These are phyloP conservation scores for Adoxophyes honmai DNA, from an alignment of 1,140 invertebrate species.

Conservation along the genomic window DNA sequence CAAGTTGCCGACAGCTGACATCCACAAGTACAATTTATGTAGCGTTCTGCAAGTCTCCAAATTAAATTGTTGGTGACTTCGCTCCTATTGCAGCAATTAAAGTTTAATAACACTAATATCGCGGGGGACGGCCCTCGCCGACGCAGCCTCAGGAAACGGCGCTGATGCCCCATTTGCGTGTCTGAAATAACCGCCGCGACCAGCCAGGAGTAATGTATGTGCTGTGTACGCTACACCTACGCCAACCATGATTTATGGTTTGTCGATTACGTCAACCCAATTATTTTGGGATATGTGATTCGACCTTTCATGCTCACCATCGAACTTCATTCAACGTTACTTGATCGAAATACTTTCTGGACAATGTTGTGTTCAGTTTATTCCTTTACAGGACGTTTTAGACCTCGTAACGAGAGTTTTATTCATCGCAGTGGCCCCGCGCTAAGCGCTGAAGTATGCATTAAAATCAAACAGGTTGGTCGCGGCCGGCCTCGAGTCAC, in stretches of 20 bases:
- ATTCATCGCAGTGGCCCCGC: conserved; percentile 35
- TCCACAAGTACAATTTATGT: conserved; percentile 70
- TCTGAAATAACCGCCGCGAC: conserved; percentile 17
- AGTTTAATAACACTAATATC: conserved; percentile 57
- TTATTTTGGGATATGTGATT: conserved; percentile 6
- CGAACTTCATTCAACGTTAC: background rate
- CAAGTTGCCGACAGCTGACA: conserved; percentile 72
- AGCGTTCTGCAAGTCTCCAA: conserved; percentile 46
- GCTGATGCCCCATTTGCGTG: conserved; percentile 14
- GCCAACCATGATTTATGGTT: background rate
- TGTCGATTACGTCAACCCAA: conserved; percentile 1
- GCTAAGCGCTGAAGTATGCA: conserved; percentile 60
- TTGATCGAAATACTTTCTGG: background rate
- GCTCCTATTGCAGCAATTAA: conserved; percentile 64
- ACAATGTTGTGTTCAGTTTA: too few relatives aligned
- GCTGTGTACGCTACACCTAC: conserved; percentile 4
- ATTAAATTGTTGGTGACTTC: conserved; percentile 64
- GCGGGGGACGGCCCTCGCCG: conserved; percentile 24
- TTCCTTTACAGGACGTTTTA: too few relatives aligned
- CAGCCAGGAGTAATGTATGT: background rate
- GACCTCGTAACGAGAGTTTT: conserved; percentile 30
- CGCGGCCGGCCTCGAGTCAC: conserved; percentile 37
- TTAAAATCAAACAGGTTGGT: conserved; percentile 67
- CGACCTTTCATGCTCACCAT: background rate
- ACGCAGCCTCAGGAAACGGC: background rate